A percentile compares a stretch with the other conserved stretches of the same genome.
phyloP scores from a whole-genome alignment of 2,888 invertebrate species.

The Apamea sordens region DNA sequence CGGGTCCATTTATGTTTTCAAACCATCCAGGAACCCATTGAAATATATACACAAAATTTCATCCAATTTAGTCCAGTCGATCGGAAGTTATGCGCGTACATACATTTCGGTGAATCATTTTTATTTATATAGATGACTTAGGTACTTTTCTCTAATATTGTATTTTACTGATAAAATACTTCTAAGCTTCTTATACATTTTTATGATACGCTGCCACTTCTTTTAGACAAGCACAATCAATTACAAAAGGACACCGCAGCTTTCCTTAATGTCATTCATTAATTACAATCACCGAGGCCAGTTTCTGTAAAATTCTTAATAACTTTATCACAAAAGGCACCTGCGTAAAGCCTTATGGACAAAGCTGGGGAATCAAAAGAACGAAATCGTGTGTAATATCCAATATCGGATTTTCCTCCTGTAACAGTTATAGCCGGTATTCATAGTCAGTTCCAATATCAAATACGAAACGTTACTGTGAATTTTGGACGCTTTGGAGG shows the following conservation, averaged over 20 bases:
- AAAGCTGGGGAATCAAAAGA: neutral
- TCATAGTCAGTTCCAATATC: neutral
- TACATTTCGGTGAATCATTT: too few relatives aligned
- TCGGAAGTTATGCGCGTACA: too few relatives aligned
- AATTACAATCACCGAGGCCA: neutral
- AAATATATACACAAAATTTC: too few relatives aligned
- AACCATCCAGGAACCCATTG: too few relatives aligned
- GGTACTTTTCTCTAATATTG: neutral
- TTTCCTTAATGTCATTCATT: slow-evolving; percentile 13
- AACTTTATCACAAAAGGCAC: slow-evolving; percentile 14
- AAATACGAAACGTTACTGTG: neutral
- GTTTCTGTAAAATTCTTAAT: neutral
- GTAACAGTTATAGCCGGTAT: neutral
- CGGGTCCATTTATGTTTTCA: too few relatives aligned
- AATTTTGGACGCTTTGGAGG: neutral
- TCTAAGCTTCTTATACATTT: neutral
- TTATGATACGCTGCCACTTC: neutral
- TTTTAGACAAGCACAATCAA: slow-evolving; percentile 9
- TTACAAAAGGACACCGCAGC: neutral
- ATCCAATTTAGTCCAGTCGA: too few relatives aligned
- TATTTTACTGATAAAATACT: too few relatives aligned
- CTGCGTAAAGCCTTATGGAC: slow-evolving; percentile 1
- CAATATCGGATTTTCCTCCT: slow-evolving; percentile 3
- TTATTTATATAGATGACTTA: too few relatives aligned
- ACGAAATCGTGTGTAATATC: neutral